phyloP scores from a whole-genome alignment of 2,113 vertebrate species.

The Phalacrocorax pelagicus region DNA sequence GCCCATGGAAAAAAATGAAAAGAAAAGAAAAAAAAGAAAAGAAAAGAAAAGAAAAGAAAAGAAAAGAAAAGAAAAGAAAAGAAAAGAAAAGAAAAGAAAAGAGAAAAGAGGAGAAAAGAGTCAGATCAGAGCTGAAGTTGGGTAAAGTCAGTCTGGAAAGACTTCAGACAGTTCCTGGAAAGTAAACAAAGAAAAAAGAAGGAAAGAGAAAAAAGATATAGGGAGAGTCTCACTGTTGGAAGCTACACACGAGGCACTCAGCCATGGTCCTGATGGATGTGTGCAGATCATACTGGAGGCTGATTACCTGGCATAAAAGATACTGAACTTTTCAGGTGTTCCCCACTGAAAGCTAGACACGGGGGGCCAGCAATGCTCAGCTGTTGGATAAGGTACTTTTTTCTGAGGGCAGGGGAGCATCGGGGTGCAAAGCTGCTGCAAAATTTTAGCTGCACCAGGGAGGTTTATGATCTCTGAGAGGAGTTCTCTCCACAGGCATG shows the following conservation, averaged over 20 bases:
- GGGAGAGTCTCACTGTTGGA: not conserved
- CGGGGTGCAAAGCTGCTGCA: not conserved
- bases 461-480: not conserved
- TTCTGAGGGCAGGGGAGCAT: not conserved
- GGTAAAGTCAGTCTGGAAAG: not conserved
- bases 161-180: slow-evolving; percentile 21
- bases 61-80: too few relatives aligned
- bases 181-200: slow-evolving; percentile 16
- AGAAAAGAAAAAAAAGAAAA: too few relatives aligned
- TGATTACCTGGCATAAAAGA: not conserved
- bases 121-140: not conserved
- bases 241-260: not conserved
- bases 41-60: too few relatives aligned
- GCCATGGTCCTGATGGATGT: not conserved
- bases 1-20: not conserved
- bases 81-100: too few relatives aligned
- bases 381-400: not conserved
- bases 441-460: not conserved
- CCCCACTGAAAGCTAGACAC: not conserved
- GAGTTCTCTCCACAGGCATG: not conserved
- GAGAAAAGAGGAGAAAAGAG: too few relatives aligned
- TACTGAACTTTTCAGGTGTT: not conserved
- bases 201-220: not conserved
- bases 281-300: not conserved
- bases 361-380: not conserved